A percentile compares a stretch with the other conserved stretches of the same genome.
These are phyloP conservation scores for Lagothrix lagotricha DNA, from an alignment of 2,797 vertebrate species.

Conservation along the genomic window DNA sequence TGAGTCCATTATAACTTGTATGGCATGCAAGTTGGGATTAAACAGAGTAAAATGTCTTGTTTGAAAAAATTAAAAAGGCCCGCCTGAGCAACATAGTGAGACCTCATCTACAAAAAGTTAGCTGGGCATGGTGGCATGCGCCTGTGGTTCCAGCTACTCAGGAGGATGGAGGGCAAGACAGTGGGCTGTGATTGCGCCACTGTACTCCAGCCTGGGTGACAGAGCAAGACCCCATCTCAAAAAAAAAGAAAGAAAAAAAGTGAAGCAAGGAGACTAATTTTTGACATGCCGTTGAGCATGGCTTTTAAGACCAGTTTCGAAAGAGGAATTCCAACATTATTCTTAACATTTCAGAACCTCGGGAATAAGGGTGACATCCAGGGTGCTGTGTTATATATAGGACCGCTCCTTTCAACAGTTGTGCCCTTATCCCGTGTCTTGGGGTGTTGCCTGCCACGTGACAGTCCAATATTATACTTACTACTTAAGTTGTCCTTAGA, in stretches of 20 bases:
- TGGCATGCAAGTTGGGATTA: too few species aligned
- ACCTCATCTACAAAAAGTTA: too few species aligned
- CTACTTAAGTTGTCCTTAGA: not conserved
- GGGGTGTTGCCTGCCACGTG: not conserved
- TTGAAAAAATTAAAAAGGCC: too few species aligned
- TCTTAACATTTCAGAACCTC: not conserved
- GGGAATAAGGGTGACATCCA: not conserved
- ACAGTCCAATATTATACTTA: fast-evolving
- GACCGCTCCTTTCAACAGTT: fast-evolving
- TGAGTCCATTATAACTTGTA: not conserved
- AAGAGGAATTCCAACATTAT: not conserved
- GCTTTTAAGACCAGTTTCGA: not conserved
- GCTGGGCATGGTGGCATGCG: too few species aligned
- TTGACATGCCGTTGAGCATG: too few species aligned
- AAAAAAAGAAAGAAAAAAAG: too few species aligned
- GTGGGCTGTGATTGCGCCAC: too few species aligned
- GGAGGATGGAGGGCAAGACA: too few species aligned
- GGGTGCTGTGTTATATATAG: fast-evolving
- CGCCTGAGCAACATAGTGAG: too few species aligned
- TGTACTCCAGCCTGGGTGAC: too few species aligned
- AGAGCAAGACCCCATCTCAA: too few species aligned
- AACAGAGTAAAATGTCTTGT: not conserved
- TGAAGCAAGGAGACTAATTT: not conserved
- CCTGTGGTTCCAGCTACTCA: too few species aligned
- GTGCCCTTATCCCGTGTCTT: fast-evolving